Conservation (phyloP, 2,888 invertebrate genomes). For the Mermis nigrescens region DNA sequence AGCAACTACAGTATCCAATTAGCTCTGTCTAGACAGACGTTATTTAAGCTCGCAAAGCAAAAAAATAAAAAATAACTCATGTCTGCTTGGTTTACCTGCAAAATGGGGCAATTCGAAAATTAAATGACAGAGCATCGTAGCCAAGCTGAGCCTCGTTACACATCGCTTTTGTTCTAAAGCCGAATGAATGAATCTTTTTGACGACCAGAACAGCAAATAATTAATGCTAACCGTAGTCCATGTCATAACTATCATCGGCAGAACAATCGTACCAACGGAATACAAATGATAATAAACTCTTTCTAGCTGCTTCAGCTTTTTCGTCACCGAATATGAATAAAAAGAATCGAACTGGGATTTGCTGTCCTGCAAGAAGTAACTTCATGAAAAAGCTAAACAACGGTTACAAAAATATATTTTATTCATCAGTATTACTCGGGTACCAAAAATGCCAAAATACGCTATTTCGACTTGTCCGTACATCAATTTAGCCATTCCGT, state of each 20-base stretch:
- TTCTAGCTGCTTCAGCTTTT: background rate
- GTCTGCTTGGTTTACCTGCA: no score
- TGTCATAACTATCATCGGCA: conserved; percentile 8
- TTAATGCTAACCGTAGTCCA: background rate
- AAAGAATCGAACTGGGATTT: background rate
- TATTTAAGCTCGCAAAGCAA: no score
- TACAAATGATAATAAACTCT: background rate
- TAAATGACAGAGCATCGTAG: conserved; percentile 13
- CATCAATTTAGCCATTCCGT: no score
- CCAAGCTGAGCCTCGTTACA: conserved; percentile 11
- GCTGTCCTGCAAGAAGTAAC: no score
- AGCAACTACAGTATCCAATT: no score
- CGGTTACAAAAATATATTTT: no score
- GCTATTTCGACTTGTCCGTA: no score
- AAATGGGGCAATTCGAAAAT: conserved; percentile 11
- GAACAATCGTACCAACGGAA: background rate
- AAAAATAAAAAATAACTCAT: no score
- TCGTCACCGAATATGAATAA: background rate
- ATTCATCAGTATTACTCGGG: no score
- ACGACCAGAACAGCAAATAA: conserved; percentile 4
- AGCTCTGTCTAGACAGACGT: no score
- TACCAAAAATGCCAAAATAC: no score
- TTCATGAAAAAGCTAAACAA: no score
- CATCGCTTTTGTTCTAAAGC: conserved; percentile 12
- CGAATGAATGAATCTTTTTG: background rate